Conservation (phyloP, 2,888 invertebrate genomes). For the Fissipunctia ypsillon region DNA sequence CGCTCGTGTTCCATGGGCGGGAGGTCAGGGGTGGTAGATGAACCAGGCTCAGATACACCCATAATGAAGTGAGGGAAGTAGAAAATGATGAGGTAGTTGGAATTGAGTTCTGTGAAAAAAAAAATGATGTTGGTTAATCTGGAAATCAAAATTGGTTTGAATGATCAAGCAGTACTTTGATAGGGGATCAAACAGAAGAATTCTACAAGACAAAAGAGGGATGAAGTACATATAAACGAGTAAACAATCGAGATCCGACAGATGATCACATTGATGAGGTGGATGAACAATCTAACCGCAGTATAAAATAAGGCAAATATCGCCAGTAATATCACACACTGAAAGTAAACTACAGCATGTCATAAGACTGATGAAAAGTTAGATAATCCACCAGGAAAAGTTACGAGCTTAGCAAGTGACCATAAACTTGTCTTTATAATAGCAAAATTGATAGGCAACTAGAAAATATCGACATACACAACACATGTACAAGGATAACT, state of each 20-base stretch:
- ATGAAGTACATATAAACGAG: background rate
- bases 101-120: conserved; percentile 72
- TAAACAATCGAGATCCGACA: background rate
- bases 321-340: background rate
- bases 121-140: conserved; percentile 12
- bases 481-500: conserved; percentile 41
- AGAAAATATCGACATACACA: conserved; percentile 48
- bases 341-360: background rate
- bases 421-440: conserved; percentile 22
- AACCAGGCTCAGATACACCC: conserved; percentile 87
- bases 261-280: background rate
- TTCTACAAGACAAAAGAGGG: background rate
- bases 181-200: background rate
- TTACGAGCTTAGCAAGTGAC: conserved; percentile 6
- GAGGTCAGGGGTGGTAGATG: conserved; percentile 81
- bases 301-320: background rate
- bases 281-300: background rate
- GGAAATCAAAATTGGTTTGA: background rate
- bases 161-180: background rate
- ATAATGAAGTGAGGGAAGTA: conserved; percentile 70
- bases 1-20: conserved; percentile 81
- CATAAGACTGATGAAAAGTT: background rate
- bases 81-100: conserved; percentile 47
- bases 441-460: conserved; percentile 7
- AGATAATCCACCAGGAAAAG: conserved; percentile 8